Evolutionary conservation across 1,140 invertebrate species (phyloP).

Genomic region (Zaprionus nigranus): DNA sequence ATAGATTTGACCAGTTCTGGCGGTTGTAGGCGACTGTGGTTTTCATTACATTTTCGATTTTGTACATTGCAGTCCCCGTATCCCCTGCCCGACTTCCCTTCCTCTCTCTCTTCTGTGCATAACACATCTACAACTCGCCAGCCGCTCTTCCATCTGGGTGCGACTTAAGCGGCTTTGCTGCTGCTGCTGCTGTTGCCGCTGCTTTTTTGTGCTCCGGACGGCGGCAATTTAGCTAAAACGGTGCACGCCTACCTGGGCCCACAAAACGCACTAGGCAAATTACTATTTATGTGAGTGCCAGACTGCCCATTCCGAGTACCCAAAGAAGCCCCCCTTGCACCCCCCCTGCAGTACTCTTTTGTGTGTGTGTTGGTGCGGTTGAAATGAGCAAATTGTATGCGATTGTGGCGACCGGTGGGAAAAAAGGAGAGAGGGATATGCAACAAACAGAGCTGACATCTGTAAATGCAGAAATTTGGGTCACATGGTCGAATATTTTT

Average conservation of each 20-base stretch:
- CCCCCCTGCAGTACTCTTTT: constrained; percentile 1
- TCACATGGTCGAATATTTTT: constrained; percentile 65
- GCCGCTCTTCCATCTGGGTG: constrained; percentile 46
- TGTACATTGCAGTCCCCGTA: constrained; percentile 57
- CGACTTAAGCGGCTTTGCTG: constrained; percentile 73
- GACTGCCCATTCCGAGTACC: constrained; percentile 22
- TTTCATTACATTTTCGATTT: constrained; percentile 79
- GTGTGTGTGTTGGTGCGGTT: constrained; percentile 62
- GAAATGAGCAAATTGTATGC: constrained; percentile 81
- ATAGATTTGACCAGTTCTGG: constrained; percentile 54
- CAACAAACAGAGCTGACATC: constrained; percentile 27
- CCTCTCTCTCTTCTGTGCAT: background rate
- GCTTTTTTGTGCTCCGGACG: constrained; percentile 71
- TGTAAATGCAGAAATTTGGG: constrained; percentile 67
- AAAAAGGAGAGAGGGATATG: constrained; percentile 46
- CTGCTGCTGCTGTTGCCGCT: background rate
- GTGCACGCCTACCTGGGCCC: constrained; percentile 77
- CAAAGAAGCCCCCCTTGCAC: background rate
- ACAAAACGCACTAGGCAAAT: constrained; percentile 79
- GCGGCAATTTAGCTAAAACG: constrained; percentile 81
- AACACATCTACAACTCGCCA: constrained; percentile 25
- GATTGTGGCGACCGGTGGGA: constrained; percentile 58
- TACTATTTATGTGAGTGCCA: constrained; percentile 78
- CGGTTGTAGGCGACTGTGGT: constrained; percentile 65
- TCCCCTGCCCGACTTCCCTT: background rate